Evolutionary conservation across 2,113 vertebrate genomes (phyloP), one percentile per base, ranked within the genome.

Genomic region (Chionis minor): DNA sequence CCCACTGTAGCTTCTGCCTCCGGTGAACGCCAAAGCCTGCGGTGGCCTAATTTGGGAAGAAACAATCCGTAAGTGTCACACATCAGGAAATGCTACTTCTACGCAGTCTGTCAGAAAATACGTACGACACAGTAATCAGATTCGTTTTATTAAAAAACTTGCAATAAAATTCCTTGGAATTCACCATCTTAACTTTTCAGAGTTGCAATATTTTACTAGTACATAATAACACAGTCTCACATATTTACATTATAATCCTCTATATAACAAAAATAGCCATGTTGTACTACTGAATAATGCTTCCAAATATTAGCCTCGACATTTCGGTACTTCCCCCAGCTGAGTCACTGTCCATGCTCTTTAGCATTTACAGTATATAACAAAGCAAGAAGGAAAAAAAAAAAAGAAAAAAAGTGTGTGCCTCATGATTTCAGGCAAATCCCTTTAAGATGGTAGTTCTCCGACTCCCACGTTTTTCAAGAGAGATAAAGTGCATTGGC

Each of bases 401-500:
- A 86, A 86, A 86, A 32, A 56, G 95, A 63, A 51, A 95, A 95
- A 61, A 69, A 62, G 66, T 52, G 42, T 56, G 84, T 88, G 89
- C 96, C 94, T 97, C 45, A 52, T 54, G 47, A 92, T 45, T 88
- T 90, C 89, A 96, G 96, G 95, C 93, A 94, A 97, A 96, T 98
- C 97, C 97, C 96, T 98, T 98, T 97, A 93, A 86, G 96, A 96
- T 73, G 91, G 92, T 90, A 86, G 66, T 62, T 94, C 88, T 94
- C 90, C 1, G 67, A 97, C 94, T 96, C 96, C 95, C 92, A 93
- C 74, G 47, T 97, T 97, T 97, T 98, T 96, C 74, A 97, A 98
- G 94, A 98, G 95, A 97, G 96, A 98, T 99, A 99, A 99, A 99
- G 99, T 99, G 99, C 98, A 98, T 98, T 96, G 97, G 95, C 98